phyloP scores from a whole-genome alignment of 2,113 vertebrate genomes.

The Salminus brasiliensis region DNA sequence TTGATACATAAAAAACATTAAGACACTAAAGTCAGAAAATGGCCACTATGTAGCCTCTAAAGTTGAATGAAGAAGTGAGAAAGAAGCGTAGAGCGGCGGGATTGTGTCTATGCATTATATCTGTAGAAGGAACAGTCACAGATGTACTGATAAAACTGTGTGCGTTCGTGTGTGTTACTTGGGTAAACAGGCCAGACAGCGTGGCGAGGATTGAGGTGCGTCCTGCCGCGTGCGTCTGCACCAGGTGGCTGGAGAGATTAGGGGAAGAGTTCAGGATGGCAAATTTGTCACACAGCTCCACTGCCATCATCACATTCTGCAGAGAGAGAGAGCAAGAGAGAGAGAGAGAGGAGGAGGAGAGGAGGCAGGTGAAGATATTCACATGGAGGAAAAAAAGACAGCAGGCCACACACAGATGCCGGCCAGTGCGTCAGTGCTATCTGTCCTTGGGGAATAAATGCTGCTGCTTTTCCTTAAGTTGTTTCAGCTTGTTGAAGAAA shows the following conservation, averaged over 20 bases:
- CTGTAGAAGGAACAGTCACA: neutral
- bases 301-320: slow-evolving; percentile 33
- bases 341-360: slow-evolving; percentile 8
- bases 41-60: neutral
- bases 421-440: neutral
- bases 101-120: neutral
- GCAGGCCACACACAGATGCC: neutral
- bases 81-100: neutral
- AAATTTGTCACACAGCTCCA: slow-evolving; percentile 48
- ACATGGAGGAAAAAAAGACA: neutral
- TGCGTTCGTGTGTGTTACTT: slow-evolving; percentile 55
- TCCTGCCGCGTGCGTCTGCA: slow-evolving; percentile 60
- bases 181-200: slow-evolving; percentile 50
- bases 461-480: neutral
- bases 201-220: slow-evolving; percentile 58
- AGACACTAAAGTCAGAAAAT: neutral
- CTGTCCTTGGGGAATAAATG: neutral
- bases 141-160: neutral
- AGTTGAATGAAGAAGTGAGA: neutral
- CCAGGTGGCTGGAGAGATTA: slow-evolving; percentile 63
- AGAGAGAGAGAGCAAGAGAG: slow-evolving; percentile 18
- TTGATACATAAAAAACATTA: too few species aligned
- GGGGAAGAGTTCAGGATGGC: slow-evolving; percentile 58
- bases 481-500: too few species aligned
- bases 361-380: neutral